Base-by-base conservation (phyloP, 2,113 vertebrate genomes). In the Cinclus cinclus region DNA sequence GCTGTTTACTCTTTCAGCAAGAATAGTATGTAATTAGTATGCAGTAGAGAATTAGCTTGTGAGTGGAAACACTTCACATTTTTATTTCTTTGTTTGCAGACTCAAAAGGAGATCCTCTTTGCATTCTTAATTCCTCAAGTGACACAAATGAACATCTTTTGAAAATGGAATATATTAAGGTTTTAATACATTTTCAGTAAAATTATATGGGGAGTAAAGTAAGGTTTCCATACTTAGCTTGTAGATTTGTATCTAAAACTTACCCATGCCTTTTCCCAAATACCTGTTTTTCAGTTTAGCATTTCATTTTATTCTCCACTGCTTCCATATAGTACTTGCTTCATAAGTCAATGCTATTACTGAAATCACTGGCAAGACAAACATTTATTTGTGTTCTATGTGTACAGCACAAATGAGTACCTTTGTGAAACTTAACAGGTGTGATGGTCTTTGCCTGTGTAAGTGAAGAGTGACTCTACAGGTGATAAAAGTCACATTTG, bases 81-180 rank as follows among this genome's bases (percentile, higher is more conserved):
- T n/a, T 20, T 71, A 8, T 75, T 78, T 94, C 83, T 96, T 94
- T 80, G 13, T 90, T 87, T 96, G 63, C 90, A 99, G 99, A 99
- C 85, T 96, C 97, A 8, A 96, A 89, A 55, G 98, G 98, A 39
- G 97, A 98, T 41, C 98, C 98, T 7, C 95, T 99, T 85, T 98
- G 97, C 90, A 97, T 99, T 85, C 94, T 99, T 90, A 98, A 98
- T 90, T 99, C 99, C 35, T 98, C 98, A 11, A 98, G 98, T 77
- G 91, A 97, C 25, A 97, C 98, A 47, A 98, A 98, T 63, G 96
- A 98, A 31, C 99, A 98, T n/a, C 99, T 99, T 85, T 97, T 99
- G 63, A 99, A 99, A 98, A 98, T 99, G 95, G 98, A 99, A 81
- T 98, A 99, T 56, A 96, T 98, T 90, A 99, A 99, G 99, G 99